phyloP scores from a whole-genome alignment of 2,888 invertebrate genomes.

The Andrena bicolor region DNA sequence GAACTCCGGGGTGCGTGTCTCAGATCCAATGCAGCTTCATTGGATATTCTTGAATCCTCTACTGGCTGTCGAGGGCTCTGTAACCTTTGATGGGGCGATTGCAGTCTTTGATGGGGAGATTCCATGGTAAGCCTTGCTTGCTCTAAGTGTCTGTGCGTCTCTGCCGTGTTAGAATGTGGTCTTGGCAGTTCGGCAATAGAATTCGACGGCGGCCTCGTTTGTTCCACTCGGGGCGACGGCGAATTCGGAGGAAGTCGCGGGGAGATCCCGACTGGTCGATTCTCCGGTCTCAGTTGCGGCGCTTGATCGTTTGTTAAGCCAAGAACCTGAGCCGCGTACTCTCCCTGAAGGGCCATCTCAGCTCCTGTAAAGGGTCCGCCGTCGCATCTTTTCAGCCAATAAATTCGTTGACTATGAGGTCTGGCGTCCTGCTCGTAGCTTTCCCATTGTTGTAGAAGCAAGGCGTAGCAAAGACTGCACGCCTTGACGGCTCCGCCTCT shows the following conservation, averaged over 20 bases:
- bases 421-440: constrained; percentile 94
- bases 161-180: constrained; percentile 79
- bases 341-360: constrained; percentile 95
- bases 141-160: constrained; percentile 79
- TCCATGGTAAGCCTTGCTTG: constrained; percentile 82
- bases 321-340: constrained; percentile 96
- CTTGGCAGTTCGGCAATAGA: constrained; percentile 80
- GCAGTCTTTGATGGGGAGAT: constrained; percentile 81
- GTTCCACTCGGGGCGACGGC: constrained; percentile 80
- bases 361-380: constrained; percentile 96
- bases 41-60: constrained; percentile 78
- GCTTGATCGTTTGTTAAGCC: constrained; percentile 89
- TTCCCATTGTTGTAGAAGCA: constrained; percentile 96
- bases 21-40: constrained; percentile 81
- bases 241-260: constrained; percentile 80
- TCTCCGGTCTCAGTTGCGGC: constrained; percentile 74
- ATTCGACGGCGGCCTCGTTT: constrained; percentile 80
- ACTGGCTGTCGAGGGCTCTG: constrained; percentile 81
- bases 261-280: constrained; percentile 80
- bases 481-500: constrained; percentile 87
- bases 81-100: constrained; percentile 81
- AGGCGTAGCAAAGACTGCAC: constrained; percentile 94
- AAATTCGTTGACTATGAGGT: constrained; percentile 94
- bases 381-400: constrained; percentile 96
- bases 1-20: constrained; percentile 81